Evolutionary conservation across 2,113 vertebrate genomes (phyloP).

Genomic region (Sapayoa aenigma): DNA sequence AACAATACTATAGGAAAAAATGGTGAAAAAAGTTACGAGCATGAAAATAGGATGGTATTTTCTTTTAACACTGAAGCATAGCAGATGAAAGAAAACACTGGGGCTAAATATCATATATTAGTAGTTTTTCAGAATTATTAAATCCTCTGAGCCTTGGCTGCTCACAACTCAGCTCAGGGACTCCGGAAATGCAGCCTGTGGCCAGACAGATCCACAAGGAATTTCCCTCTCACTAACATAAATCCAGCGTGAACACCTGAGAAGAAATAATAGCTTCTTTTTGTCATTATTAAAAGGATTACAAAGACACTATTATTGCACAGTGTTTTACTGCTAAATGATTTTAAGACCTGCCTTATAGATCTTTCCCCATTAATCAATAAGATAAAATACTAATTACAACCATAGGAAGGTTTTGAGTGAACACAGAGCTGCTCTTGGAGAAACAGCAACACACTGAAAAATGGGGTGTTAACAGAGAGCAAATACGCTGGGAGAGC

Average conservation of each 20-base stretch:
- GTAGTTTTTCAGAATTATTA: neutral
- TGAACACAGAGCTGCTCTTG: neutral
- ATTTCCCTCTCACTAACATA: neutral
- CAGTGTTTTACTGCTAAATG: neutral
- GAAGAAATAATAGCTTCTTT: neutral
- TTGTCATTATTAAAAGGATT: neutral
- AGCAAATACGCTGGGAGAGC: neutral
- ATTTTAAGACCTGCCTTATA: neutral
- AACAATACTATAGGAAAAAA: rapidly evolving
- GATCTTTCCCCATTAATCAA: slow-evolving; percentile 15
- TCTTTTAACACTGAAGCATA: neutral
- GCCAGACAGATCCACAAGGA: neutral
- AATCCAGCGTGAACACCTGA: neutral
- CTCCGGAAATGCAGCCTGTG: neutral
- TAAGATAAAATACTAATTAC: slow-evolving; percentile 43
- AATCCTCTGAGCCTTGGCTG: neutral
- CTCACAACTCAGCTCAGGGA: neutral
- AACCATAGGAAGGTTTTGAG: neutral
- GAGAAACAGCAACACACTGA: neutral
- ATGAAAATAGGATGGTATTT: neutral
- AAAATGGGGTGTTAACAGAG: neutral
- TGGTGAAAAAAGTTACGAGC: neutral
- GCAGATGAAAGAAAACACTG: neutral
- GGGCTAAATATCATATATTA: neutral
- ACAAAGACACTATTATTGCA: neutral